Evolutionary conservation across 2,888 invertebrate species (phyloP), one percentile per base, ranked within the genome.

Genomic region (Hipparchia semele): DNA sequence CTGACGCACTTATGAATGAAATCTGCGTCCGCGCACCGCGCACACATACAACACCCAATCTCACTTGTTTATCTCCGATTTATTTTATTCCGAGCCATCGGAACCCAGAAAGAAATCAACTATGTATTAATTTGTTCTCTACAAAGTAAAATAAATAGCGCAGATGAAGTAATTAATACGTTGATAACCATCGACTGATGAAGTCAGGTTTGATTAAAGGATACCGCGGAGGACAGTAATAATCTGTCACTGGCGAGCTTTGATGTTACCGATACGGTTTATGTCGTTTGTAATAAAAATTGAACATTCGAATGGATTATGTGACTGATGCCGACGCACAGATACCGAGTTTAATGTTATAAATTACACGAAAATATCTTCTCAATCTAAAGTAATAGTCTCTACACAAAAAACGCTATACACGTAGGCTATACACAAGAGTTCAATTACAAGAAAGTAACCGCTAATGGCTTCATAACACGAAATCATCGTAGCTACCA

Each of bases 61-160:
- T 87, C 82, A 86, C 88, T 87, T 91, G 90, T 90, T 92, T 91
- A 92, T 91, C 91, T 90, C 91, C 89, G 91, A 92, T 92, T 92
- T 92, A 92, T 92, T 91, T 91, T 90, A 91, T 91, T 88, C 87
- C 85, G 84, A 87, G 85, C 86, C 88, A 88, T 91, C 87, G 85
- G 85, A 86, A 81, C 84, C 89, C 86, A 84, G 89, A 90, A 91
- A 83, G 82, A 83, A 90, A 87, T 90, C 87, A 85, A 84, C 90
- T 90, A 89, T 23, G 23, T 23, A 23, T 90, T 91, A 91, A 92
- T 92, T 92, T 90, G 91, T 91, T 86, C 85, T 83, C 83, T 86
- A 84, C 87, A 83, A 84, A 80, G 85, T 86, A 77, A 77, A 79
- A 84, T 89, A 89, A 87, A 87, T 87, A 87, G 84, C 84, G 83